Percentiles rank a stretch among this genome's conserved stretches.
These are phyloP conservation scores for Hymenopus coronatus DNA, from an alignment of 2,888 invertebrate species.

Conservation along the genomic window DNA sequence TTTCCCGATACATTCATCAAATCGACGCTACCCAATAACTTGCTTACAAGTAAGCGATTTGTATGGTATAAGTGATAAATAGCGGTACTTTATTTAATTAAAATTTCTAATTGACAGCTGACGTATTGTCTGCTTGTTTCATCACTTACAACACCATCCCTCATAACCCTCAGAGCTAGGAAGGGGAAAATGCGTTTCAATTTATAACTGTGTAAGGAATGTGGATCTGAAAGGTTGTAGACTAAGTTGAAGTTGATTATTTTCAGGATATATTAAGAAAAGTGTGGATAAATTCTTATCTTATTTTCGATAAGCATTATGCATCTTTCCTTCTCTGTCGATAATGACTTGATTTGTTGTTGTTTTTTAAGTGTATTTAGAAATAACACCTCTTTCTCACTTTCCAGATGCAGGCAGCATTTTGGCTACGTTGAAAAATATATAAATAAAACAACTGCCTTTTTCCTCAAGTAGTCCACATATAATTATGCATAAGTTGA, in stretches of 20 bases:
- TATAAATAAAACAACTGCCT: too few relatives aligned
- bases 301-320: too few relatives aligned
- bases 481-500: too few relatives aligned
- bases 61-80: conserved; percentile 11
- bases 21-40: background rate
- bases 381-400: too few relatives aligned
- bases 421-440: too few relatives aligned
- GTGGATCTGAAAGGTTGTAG: background rate
- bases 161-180: background rate
- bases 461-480: too few relatives aligned
- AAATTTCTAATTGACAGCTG: conserved; percentile 19
- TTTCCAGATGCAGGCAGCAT: too few relatives aligned
- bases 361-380: too few relatives aligned
- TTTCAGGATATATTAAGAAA: too few relatives aligned
- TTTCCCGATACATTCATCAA: background rate
- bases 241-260: background rate
- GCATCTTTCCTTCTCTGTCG: too few relatives aligned
- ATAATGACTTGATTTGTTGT: too few relatives aligned
- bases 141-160: background rate
- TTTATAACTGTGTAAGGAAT: conserved; percentile 3
- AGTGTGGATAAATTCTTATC: too few relatives aligned
- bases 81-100: conserved; percentile 19
- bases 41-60: background rate
- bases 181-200: background rate
- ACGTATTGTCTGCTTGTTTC: conserved; percentile 18